Base-by-base conservation (phyloP, 1,140 invertebrate genomes). In the Drosophila biarmipes region DNA sequence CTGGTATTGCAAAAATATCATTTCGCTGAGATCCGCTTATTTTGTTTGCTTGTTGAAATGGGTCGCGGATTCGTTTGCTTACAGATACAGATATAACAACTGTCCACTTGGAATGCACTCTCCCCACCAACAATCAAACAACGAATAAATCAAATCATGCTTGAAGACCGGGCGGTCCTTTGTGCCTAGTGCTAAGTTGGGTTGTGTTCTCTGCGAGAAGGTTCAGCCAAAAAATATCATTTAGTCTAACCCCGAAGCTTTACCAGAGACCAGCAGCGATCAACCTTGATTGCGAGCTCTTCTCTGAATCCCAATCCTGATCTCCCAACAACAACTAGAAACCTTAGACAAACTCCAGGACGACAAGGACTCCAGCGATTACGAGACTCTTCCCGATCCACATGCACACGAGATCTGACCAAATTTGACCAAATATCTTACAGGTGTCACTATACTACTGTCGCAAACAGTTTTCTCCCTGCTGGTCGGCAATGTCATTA, bases 391-490 rank as follows among this genome's bases (percentile, higher is more conserved):
- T 19, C n/a, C 11, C 15, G 6, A 19, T n/a, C 29, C n/a, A 40
- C 31, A 27, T 31, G 53, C 31, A 75, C 61, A 55, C 40, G 6
- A 57, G 55, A 54, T 69, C 40, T 57, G 46, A 69, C 64, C 49
- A 62, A 78, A 72, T 81, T 82, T 82, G 62, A 71, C 58, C n/a
- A 72, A 79, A 63, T 89, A 85, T 89, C 84, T 77, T 89, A 49
- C 97, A 99, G 98, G 97, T 96, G 97, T 99, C 93, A 99, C 98
- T 94, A 99, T 99, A 94, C 96, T 99, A 93, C 97, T 99, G 93
- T 99, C 98, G 92, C 96, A 99, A 95, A 99, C 98, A 94, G 98
- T 99, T 93, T 99, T 99, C 95, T 98, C 98, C 93, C 95, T 99
- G 94, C 96, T 99, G 95, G 96, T 99, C 94, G 97, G 96, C 93